Conservation (phyloP, 2,888 invertebrate species). For the Rhaphigaster nebulosa region DNA sequence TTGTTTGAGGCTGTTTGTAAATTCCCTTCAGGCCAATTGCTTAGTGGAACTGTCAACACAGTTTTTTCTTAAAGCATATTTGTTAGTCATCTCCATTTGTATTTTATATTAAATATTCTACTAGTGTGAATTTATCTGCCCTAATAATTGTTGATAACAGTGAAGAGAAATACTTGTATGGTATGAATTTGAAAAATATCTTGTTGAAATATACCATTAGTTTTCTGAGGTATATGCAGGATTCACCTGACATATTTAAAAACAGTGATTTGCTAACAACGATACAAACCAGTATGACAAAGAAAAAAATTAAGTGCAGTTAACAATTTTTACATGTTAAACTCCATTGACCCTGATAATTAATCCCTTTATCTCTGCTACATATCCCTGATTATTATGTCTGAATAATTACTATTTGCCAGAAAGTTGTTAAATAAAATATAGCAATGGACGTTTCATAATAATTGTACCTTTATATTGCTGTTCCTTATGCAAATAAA, state of each 20-base stretch:
- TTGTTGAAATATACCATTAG: background rate
- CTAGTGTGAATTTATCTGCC: background rate
- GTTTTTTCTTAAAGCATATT: background rate
- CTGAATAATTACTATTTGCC: background rate
- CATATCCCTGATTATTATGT: conserved; percentile 5
- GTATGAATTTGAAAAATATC: background rate
- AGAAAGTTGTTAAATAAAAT: background rate
- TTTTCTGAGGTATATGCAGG: background rate
- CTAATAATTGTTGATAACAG: background rate
- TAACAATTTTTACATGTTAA: background rate
- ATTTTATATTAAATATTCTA: background rate
- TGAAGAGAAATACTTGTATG: background rate
- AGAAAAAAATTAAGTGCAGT: background rate
- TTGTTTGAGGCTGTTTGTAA: background rate
- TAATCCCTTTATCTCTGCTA: background rate
- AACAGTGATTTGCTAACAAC: background rate
- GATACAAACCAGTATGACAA: background rate
- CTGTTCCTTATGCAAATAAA: background rate
- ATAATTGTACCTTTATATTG: background rate
- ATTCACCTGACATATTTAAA: background rate
- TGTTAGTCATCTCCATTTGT: background rate
- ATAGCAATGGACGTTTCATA: background rate
- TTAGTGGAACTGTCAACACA: background rate
- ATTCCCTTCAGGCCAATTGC: background rate
- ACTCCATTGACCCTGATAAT: conserved; percentile 7